Evolutionary conservation across 2,888 invertebrate species (phyloP), one percentile per base, ranked within the genome.

Genomic region (Minunthozetes semirufus): DNA sequence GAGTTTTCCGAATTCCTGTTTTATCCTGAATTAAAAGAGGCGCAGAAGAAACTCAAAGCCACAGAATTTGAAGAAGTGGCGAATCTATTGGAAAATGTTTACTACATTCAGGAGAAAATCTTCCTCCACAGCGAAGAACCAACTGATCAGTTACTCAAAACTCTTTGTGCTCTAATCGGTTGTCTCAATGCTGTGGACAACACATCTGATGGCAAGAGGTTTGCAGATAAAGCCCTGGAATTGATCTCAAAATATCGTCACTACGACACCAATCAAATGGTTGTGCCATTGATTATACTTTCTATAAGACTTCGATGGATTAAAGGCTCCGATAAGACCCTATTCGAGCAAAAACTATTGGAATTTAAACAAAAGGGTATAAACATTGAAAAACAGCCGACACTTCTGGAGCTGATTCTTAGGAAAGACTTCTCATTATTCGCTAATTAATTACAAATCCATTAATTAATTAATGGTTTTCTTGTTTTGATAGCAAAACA

Each of bases 1-100:
- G 81, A 82, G 75, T 81, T 83, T 61, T 79, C 80, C 27, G 79
- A 81, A 25, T 84, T 84, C 77, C 81, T 84, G 76, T 82, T 80
- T 72, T 79, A 79, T 8, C 75, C 79, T 22, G 81, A 82, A 76
- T 77, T 82, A 22, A 77, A 79, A 48, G 78, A 80, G 19, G 83
- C 81, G 5, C 80, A 81, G 68, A 75, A 78, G 8, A 75, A 77
- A 33, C 78, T 83, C 72, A 76, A 80, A 71, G 78, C 80, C 9
- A 80, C 79, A 1, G 79, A 81, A 42, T 82, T 82, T 74, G 78
- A 78, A 70, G 81, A 82, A 38, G 81, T 82, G 3, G 79, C 81
- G 13, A 77, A 79, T 1, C 73, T 80, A 5, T 79, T 83, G 38
- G 81, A 82, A 77, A 81, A 80, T 75, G 80, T 80, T 17, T 80